These are phyloP conservation scores for Armadillidium nasatum DNA, from an alignment of 1,140 invertebrate species.

Conservation along the genomic window DNA sequence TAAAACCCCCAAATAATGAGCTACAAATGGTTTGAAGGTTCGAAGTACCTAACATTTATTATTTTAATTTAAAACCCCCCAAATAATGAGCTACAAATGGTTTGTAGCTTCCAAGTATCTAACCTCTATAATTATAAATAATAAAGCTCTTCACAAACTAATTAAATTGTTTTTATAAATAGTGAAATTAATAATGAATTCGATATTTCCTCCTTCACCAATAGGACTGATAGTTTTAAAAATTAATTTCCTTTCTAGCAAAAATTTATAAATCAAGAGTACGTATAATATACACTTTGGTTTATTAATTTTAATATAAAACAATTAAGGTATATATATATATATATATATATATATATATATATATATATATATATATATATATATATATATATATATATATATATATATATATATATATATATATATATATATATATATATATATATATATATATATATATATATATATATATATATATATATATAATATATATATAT, in stretches of 20 bases:
- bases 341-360: constrained; percentile 2
- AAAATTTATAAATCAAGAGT: neutral
- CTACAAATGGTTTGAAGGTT: too few relatives aligned
- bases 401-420: constrained; percentile 20
- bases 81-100: too few relatives aligned
- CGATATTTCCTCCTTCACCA: neutral
- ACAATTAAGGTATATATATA: constrained; percentile 7
- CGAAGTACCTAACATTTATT: too few relatives aligned
- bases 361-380: constrained; percentile 13
- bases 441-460: constrained; percentile 8
- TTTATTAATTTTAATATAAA: constrained; percentile 18
- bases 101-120: too few relatives aligned
- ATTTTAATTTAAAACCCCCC: too few relatives aligned
- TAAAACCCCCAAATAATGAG: too few relatives aligned
- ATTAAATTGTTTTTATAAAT: too few relatives aligned
- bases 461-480: neutral
- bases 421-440: constrained; percentile 17
- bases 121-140: too few relatives aligned
- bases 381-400: constrained; percentile 3
- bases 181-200: too few relatives aligned
- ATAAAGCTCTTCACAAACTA: too few relatives aligned
- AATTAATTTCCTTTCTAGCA: neutral
- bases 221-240: neutral
- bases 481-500: neutral
- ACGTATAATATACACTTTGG: neutral